Base-by-base conservation (phyloP, 2,888 invertebrate species). In the Temnothorax rugatulus region DNA sequence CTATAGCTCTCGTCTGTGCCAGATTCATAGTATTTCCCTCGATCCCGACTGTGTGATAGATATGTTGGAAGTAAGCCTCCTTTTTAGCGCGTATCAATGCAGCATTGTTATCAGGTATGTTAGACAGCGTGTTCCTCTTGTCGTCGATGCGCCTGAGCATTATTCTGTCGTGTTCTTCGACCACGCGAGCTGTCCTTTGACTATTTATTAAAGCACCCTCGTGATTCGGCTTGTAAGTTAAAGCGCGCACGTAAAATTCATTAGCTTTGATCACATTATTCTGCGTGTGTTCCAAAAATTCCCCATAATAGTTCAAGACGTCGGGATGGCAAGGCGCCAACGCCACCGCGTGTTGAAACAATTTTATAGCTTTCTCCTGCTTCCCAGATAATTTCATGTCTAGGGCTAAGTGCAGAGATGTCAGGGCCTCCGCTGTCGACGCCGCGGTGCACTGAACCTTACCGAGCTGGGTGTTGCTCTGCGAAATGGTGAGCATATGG, bases 11-110 rank as follows among this genome's bases (percentile, higher is more conserved):
- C 0, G 99, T 98, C 95, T 99, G 98, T 34, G 97, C 97, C 61
- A 99, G 95, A 3, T 98, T 98, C 97, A 99, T 98, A 0, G 99
- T 99, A 93, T 99, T 99, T 0, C 99, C 99, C 95, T 99, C 99
- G 88, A 99, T 99, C 38, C 98, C 99, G 29, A 99, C 99, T 0
- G 99, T 99, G 93, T 99, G 99, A 95, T 99, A 99, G 86, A 99
- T 98, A 93, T 99, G 99, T 93, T 98, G 97, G 94, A 98, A 99
- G 95, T 99, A 99, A 1, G 98, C 98, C 95, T 99, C 99, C 93
- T 98, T 98, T 93, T 99, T 99, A 4, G 98, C 98, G 92, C 98
- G 96, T 75, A 98, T 96, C 89, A 99, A 95, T 7, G 98, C 98
- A 0, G 97, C 96, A 94, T 97, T 97, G 59, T 96, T 96, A 87